These are phyloP conservation scores for Sinopyrophorus schimmeli DNA, from an alignment of 2,888 invertebrate species.

Conservation along the genomic window DNA sequence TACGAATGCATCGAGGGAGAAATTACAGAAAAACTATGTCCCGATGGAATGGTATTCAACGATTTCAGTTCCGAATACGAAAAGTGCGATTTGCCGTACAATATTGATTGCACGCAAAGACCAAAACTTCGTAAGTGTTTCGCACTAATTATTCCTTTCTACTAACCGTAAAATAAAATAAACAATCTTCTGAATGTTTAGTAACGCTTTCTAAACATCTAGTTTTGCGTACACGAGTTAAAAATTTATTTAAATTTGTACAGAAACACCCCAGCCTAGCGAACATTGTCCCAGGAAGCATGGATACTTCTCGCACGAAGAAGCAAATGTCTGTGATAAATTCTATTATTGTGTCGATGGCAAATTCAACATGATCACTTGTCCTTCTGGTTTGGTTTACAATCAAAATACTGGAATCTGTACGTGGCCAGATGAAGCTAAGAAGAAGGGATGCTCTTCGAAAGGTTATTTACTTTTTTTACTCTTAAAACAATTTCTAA, in stretches of 20 bases:
- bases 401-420: slow-evolving; percentile 88
- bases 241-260: background rate
- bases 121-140: slow-evolving; percentile 75
- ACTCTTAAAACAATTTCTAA: no score
- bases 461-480: slow-evolving; percentile 66
- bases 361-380: slow-evolving; percentile 86
- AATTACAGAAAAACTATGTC: slow-evolving; percentile 78
- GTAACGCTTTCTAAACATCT: slow-evolving; percentile 1
- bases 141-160: slow-evolving; percentile 8
- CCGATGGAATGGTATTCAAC: slow-evolving; percentile 89
- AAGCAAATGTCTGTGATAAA: slow-evolving; percentile 76
- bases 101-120: slow-evolving; percentile 80
- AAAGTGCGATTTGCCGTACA: slow-evolving; percentile 85
- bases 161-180: background rate
- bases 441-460: slow-evolving; percentile 82
- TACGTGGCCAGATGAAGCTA: slow-evolving; percentile 91
- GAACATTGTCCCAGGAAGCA: slow-evolving; percentile 79
- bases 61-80: slow-evolving; percentile 80
- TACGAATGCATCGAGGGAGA: slow-evolving; percentile 78
- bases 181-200: background rate
- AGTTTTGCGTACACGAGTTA: background rate
- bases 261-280: slow-evolving; percentile 74
- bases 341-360: slow-evolving; percentile 91
- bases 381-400: slow-evolving; percentile 84
- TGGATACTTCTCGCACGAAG: slow-evolving; percentile 86